Evolutionary conservation across 2,797 vertebrate genomes (phyloP).

Genomic region (Graptemys geographica): DNA sequence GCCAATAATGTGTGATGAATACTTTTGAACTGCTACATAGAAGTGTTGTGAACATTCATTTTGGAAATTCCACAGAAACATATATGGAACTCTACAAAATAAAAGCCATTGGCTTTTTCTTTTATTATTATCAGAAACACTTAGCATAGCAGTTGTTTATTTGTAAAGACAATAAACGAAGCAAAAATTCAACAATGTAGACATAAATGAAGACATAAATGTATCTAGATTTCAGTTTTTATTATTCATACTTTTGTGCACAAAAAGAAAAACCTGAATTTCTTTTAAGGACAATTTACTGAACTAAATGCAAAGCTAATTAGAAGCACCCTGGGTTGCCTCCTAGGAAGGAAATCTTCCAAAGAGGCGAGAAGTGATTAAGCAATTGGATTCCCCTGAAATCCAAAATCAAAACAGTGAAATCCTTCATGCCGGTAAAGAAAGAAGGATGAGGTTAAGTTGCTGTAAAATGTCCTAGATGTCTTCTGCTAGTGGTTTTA

Average conservation of each 20-base stretch:
- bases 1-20: constrained; percentile 39
- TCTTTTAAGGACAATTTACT: constrained; percentile 47
- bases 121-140: background rate
- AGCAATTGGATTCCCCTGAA: constrained; percentile 71
- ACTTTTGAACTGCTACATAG: constrained; percentile 51
- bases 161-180: constrained; percentile 30
- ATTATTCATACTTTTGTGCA: background rate
- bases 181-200: background rate
- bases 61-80: constrained; percentile 30
- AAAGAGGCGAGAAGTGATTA: constrained; percentile 80
- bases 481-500: constrained; percentile 34
- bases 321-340: constrained; percentile 69
- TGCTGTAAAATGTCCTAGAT: constrained; percentile 41
- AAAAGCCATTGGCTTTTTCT: background rate
- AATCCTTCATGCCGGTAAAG: constrained; percentile 59
- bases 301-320: constrained; percentile 74
- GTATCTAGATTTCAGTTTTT: constrained; percentile 8
- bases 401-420: constrained; percentile 79
- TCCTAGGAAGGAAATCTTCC: constrained; percentile 70
- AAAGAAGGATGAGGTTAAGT: background rate
- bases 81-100: background rate
- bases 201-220: background rate
- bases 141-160: background rate
- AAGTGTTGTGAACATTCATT: constrained; percentile 35
- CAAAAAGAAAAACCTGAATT: constrained; percentile 29